phyloP scores from a whole-genome alignment of 2,113 vertebrate species.

The Hypanus sabinus region DNA sequence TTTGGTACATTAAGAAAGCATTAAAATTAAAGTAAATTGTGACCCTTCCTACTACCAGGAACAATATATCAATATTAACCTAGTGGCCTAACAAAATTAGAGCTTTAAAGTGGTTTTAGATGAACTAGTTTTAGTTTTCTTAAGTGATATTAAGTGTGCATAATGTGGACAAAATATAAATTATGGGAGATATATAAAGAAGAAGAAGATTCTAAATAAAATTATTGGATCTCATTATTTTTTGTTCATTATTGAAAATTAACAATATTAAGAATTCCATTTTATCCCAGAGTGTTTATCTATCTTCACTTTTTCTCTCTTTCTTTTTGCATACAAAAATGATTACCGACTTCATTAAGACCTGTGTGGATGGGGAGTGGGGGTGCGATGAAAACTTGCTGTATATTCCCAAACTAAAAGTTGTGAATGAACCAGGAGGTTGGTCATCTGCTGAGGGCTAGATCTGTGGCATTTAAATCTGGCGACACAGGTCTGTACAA shows the following conservation, averaged over 20 bases:
- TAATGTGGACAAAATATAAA: background rate
- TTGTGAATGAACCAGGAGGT: too few species aligned
- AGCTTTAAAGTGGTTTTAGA: background rate
- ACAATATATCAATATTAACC: background rate
- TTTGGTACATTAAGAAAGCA: background rate
- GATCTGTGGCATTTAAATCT: too few species aligned
- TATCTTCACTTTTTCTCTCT: background rate
- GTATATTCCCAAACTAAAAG: too few species aligned
- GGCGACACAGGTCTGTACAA: too few species aligned
- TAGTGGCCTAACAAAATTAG: background rate
- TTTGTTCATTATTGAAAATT: constrained; percentile 19
- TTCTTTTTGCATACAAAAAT: background rate
- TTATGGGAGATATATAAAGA: background rate
- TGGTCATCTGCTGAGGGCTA: too few species aligned
- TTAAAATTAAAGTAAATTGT: background rate
- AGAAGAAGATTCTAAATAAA: background rate
- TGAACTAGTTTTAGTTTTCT: background rate
- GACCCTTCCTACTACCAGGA: background rate
- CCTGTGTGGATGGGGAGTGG: too few species aligned
- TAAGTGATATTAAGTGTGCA: background rate
- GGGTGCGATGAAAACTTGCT: too few species aligned
- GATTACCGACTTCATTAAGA: too few species aligned
- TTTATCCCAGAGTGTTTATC: background rate
- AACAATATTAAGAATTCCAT: background rate
- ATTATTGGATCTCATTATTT: too few species aligned